Evolutionary conservation across 2,113 vertebrate species (phyloP).

Genomic region (Plestiodon gilberti): DNA sequence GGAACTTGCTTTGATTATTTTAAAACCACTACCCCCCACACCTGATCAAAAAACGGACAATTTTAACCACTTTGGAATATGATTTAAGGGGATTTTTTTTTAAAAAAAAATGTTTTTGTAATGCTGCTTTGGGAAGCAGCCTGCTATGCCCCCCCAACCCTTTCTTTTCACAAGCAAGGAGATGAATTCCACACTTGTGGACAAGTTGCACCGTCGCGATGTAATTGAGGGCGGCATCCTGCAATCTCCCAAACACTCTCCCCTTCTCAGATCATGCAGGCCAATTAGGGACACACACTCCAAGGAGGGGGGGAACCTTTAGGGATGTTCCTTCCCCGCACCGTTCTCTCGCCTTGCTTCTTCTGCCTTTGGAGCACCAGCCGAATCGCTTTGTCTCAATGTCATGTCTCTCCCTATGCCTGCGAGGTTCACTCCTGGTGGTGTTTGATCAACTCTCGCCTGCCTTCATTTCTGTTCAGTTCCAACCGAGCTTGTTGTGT

Average conservation of each 20-base stretch:
- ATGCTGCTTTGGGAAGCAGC: conserved; percentile 73
- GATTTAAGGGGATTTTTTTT: conserved; percentile 68
- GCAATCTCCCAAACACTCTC: not conserved
- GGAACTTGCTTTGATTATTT: conserved; percentile 39
- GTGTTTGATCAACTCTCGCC: conserved; percentile 11
- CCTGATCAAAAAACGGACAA: conserved; percentile 59
- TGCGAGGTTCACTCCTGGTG: conserved; percentile 20
- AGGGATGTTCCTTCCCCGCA: not conserved
- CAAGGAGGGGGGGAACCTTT: not conserved
- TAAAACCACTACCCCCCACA: conserved; percentile 17
- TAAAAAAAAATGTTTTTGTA: conserved; percentile 73
- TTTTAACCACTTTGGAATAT: conserved; percentile 75
- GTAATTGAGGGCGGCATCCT: conserved; percentile 54
- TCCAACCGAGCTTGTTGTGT: conserved; percentile 18
- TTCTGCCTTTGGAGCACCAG: conserved; percentile 37
- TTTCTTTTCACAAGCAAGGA: conserved; percentile 75
- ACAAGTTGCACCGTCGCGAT: conserved; percentile 39
- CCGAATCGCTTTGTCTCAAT: conserved; percentile 30
- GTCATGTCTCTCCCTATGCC: conserved; percentile 36
- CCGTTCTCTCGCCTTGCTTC: conserved; percentile 33
- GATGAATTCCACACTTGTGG: conserved; percentile 62
- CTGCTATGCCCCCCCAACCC: conserved; percentile 44
- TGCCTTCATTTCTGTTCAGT: conserved; percentile 35
- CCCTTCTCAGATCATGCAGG: not conserved
- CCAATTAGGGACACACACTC: conserved; percentile 2